Evolutionary conservation across 2,113 vertebrate species (phyloP).

Genomic region (Casuarius casuarius): DNA sequence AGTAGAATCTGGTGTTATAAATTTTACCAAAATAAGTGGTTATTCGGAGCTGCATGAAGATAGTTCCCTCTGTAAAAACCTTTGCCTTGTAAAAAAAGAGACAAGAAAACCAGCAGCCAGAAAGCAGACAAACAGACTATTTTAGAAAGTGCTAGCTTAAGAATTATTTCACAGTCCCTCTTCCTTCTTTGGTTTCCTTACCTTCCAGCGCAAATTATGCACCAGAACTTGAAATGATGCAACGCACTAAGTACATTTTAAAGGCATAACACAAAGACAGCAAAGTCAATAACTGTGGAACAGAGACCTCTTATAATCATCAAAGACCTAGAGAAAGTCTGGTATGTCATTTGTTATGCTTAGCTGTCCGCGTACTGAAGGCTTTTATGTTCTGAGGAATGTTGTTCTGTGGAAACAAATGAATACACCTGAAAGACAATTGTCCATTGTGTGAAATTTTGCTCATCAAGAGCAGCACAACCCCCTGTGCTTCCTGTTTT

Average conservation of each 20-base stretch:
- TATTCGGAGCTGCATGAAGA: conserved; percentile 67
- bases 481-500: background rate
- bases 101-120: conserved; percentile 59
- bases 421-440: conserved; percentile 73
- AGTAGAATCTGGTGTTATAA: conserved; percentile 77
- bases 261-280: conserved; percentile 46
- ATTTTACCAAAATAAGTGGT: conserved; percentile 76
- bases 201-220: conserved; percentile 15
- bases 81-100: conserved; percentile 54
- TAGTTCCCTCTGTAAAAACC: conserved; percentile 43
- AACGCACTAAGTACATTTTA: conserved; percentile 52
- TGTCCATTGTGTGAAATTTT: conserved; percentile 36
- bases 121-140: conserved; percentile 28
- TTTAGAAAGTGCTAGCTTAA: conserved; percentile 49
- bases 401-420: conserved; percentile 55
- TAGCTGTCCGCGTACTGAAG: conserved; percentile 56
- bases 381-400: conserved; percentile 61
- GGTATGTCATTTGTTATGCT: conserved; percentile 59
- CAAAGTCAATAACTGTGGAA: conserved; percentile 40
- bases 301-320: conserved; percentile 49
- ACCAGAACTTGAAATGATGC: conserved; percentile 35
- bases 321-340: conserved; percentile 24
- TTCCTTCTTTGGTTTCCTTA: background rate
- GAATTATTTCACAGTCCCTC: conserved; percentile 31
- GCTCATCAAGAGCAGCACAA: background rate